Evolutionary conservation across 2,888 invertebrate genomes (phyloP).

Genomic region (Mesochorus sp.): DNA sequence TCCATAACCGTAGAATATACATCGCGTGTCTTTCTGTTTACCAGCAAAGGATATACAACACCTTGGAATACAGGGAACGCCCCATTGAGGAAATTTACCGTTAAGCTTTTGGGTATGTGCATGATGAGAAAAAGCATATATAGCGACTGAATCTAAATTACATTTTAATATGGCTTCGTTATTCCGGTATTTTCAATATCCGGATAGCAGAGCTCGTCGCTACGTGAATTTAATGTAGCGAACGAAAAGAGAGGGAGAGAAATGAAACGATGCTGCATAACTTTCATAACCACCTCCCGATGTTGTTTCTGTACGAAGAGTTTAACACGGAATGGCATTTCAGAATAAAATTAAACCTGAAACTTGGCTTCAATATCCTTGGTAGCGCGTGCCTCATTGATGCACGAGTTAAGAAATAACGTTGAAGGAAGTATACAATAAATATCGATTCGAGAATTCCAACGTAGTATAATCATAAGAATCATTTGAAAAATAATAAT

Average conservation of each 20-base stretch:
- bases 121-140: constrained; percentile 23
- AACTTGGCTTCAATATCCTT: not conserved
- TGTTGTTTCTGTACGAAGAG: constrained; percentile 31
- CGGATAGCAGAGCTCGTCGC: constrained; percentile 19
- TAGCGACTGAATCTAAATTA: constrained; percentile 70
- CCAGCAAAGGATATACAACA: not conserved
- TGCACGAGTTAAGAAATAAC: no score
- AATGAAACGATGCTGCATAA: constrained; percentile 19
- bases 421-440: no score
- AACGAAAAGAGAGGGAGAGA: not conserved
- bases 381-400: constrained; percentile 10
- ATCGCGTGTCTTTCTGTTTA: not conserved
- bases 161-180: constrained; percentile 69
- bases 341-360: constrained; percentile 23
- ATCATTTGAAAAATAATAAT: not conserved
- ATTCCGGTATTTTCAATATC: constrained; percentile 68
- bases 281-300: constrained; percentile 34
- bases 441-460: not conserved
- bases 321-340: constrained; percentile 26
- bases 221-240: constrained; percentile 18
- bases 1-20: not conserved
- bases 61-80: constrained; percentile 7
- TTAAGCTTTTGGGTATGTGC: not conserved
- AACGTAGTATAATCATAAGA: not conserved
- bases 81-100: not conserved